Evolutionary conservation across 2,888 invertebrate genomes (phyloP).

Genomic region (Eilema sororculum): DNA sequence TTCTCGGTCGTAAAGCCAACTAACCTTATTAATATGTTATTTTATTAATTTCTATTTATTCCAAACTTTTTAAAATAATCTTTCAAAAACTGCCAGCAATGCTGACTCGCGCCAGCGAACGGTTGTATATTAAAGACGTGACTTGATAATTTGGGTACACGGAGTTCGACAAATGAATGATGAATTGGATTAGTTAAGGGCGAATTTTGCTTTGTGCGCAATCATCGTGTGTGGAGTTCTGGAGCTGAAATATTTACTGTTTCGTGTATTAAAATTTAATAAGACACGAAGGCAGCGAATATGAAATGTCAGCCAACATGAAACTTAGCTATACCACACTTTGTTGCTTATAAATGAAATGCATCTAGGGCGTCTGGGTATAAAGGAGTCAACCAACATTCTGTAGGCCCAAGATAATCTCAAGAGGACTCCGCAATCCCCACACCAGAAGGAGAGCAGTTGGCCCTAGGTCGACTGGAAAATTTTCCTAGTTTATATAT

Average conservation of each 20-base stretch:
- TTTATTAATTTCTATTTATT: neutral
- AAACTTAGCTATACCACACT: neutral
- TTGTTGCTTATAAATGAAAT: neutral
- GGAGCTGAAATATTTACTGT: neutral
- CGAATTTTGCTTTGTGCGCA: neutral
- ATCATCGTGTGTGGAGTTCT: neutral
- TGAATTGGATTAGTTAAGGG: constrained; percentile 18
- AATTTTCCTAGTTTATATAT: too few species aligned
- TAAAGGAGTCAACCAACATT: too few species aligned
- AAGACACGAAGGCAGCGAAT: neutral
- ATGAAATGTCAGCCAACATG: neutral
- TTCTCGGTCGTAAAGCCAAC: too few species aligned
- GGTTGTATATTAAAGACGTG: constrained; percentile 31
- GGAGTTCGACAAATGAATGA: constrained; percentile 25
- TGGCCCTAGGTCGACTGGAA: too few species aligned
- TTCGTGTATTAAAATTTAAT: neutral
- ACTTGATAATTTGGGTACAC: constrained; percentile 26
- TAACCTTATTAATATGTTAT: too few species aligned
- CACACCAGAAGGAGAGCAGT: too few species aligned
- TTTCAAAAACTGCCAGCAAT: constrained; percentile 6
- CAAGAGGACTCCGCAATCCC: too few species aligned
- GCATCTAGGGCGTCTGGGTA: too few species aligned
- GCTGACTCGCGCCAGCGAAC: constrained; percentile 12
- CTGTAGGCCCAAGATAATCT: too few species aligned
- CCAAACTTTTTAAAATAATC: neutral